Percentiles rank a stretch among this genome's conserved stretches.
These are phyloP conservation scores for Deilephila porcellus DNA, from an alignment of 2,888 invertebrate species.

Conservation along the genomic window DNA sequence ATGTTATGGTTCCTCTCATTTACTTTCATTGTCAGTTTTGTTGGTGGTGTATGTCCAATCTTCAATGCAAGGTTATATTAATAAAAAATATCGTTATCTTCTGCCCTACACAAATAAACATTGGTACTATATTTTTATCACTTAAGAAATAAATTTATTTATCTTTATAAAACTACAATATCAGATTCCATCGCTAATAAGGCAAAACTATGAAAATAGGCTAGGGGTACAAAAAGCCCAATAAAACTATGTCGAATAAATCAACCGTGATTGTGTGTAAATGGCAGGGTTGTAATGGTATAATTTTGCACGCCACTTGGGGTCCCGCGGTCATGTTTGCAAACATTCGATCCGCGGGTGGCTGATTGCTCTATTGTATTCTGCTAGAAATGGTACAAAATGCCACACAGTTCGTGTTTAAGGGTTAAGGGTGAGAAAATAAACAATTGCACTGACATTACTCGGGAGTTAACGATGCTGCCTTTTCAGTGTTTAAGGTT, in stretches of 20 bases:
- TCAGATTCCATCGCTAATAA: background rate
- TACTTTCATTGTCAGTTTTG: too few species aligned
- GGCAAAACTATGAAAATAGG: slow-evolving; percentile 4
- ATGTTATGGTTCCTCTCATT: too few species aligned
- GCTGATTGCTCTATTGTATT: slow-evolving; percentile 75
- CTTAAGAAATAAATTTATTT: background rate
- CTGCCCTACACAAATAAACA: too few species aligned
- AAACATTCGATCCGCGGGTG: slow-evolving; percentile 68
- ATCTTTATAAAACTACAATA: background rate
- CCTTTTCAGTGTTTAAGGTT: background rate
- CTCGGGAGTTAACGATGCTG: background rate
- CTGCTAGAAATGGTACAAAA: slow-evolving; percentile 21
- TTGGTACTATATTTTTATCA: too few species aligned
- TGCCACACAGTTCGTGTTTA: background rate
- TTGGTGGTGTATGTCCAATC: too few species aligned
- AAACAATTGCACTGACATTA: background rate
- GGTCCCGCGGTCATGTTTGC: slow-evolving; percentile 62
- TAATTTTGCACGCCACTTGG: slow-evolving; percentile 55
- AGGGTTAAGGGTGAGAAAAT: slow-evolving; percentile 22
- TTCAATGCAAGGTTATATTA: too few species aligned
- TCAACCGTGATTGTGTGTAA: slow-evolving; percentile 27
- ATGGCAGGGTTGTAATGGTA: slow-evolving; percentile 29
- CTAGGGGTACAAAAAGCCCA: background rate
- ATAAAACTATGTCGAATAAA: slow-evolving; percentile 23
- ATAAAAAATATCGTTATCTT: too few species aligned